Percentiles rank a stretch among this genome's conserved stretches.
phyloP scores from a whole-genome alignment of 1,140 invertebrate species.

The Ridgeia piscesae region DNA sequence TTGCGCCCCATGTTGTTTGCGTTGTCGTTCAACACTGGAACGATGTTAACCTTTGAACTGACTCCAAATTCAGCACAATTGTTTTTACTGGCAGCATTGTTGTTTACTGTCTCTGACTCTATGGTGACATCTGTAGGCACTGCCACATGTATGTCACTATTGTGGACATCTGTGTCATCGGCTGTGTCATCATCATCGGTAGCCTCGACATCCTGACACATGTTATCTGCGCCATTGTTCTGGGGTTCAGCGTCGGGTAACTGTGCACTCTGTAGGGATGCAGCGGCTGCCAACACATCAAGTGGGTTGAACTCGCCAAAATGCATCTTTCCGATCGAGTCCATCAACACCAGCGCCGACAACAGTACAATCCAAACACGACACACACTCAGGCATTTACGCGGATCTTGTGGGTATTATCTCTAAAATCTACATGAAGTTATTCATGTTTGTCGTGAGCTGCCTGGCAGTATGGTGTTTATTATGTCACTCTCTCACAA shows the following conservation, averaged over 20 bases:
- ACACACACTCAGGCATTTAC: background rate
- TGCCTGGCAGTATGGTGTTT: background rate
- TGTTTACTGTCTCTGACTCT: background rate
- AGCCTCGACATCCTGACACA: background rate
- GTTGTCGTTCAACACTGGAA: background rate
- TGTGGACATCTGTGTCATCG: background rate
- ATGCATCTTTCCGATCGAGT: conserved; percentile 9
- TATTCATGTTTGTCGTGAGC: background rate
- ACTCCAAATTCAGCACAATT: background rate
- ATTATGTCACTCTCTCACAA: background rate
- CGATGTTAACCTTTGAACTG: background rate
- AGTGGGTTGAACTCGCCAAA: conserved; percentile 21
- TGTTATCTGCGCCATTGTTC: background rate
- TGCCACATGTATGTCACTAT: background rate
- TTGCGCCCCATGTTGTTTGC: background rate
- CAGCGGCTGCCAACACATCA: conserved; percentile 8
- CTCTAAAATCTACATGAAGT: background rate
- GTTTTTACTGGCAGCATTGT: background rate
- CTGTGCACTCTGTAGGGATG: conserved; percentile 2
- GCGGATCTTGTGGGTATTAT: background rate
- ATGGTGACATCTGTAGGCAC: background rate
- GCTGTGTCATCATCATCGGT: background rate
- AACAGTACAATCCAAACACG: background rate
- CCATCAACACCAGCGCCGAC: background rate
- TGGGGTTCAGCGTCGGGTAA: background rate